Base-by-base conservation (phyloP, 2,797 vertebrate genomes). In the Lerista edwardsae region DNA sequence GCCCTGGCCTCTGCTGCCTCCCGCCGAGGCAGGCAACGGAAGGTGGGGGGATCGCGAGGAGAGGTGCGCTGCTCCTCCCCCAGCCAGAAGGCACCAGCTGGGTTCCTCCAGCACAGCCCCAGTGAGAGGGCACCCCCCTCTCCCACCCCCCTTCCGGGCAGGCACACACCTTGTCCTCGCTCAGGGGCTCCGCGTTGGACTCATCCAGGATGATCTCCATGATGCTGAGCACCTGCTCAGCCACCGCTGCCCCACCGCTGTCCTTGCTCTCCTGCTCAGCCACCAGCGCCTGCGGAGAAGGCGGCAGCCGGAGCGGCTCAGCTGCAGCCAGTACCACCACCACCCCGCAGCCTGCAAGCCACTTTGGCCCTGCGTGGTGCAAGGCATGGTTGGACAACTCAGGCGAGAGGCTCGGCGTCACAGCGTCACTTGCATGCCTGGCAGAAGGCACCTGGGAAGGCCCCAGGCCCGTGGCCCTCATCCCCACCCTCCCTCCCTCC, bases 201-300 rank as follows among this genome's bases (percentile, higher is more conserved):
- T 99, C 98, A 51, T 99, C 99, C 93, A 99, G 94, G 87, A 99
- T 99, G 91, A 99, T 99, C 94, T 99, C 99, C 98, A 99, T 99
- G 90, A 99, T 99, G 93, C 98, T 99, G 29, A 99, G 97, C 88
- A 99, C 99, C 93, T 99, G 99, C 86, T 99, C 99, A 0, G 99
- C 99, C 93, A 99, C 98, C 0, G 98, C 97, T 0, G 99, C 98
- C 51, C 99, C 99, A 1, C 99, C 99, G 0, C 98, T 99, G 95
- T 99, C 98, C 86, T 99, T 99, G 87, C 98, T 99, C 89, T 99
- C 99, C 93, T 99, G 99, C 90, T 99, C 99, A 6, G 99, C 98
- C 90, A 99, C 97, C 93, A 99, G 94, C 14, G 98, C 99, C 98
- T 99, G 86, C 0, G 34, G 44, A 76, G 14, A 61, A 69, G 4